Evolutionary conservation across 2,113 vertebrate genomes (phyloP).

Genomic region (Nesogale talazaci): DNA sequence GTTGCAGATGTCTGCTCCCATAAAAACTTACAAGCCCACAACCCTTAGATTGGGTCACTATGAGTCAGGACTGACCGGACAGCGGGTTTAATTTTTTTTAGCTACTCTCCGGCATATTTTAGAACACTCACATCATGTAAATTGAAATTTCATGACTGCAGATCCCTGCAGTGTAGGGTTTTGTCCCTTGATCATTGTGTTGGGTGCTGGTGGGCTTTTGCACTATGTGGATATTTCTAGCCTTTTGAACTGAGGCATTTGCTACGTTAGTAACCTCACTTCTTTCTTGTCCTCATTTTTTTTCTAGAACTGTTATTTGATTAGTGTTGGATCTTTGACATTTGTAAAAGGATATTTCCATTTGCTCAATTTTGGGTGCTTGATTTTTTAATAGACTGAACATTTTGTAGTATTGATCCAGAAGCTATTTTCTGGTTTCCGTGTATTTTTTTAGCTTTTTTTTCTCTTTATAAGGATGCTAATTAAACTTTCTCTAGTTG

Average conservation of each 20-base stretch:
- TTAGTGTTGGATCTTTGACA: constrained; percentile 24
- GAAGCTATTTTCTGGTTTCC: background rate
- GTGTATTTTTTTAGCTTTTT: constrained; percentile 2
- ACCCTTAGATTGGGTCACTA: too few species aligned
- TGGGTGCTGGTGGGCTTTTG: background rate
- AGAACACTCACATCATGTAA: background rate
- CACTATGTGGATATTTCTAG: background rate
- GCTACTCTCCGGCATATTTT: background rate
- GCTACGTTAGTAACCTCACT: background rate
- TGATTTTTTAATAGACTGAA: background rate
- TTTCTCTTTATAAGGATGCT: constrained; percentile 38
- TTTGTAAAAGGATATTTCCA: background rate
- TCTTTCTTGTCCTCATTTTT: background rate
- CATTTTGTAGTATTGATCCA: constrained; percentile 3
- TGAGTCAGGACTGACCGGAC: too few species aligned
- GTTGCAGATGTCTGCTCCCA: too few species aligned
- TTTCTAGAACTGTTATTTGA: constrained; percentile 9
- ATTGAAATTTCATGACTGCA: constrained; percentile 21
- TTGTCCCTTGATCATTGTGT: background rate
- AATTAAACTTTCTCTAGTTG: constrained; percentile 15
- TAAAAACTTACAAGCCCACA: too few species aligned
- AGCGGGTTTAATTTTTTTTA: too few species aligned
- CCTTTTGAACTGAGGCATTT: constrained; percentile 21
- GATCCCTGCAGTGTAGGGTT: background rate
- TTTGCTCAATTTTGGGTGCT: constrained; percentile 31